Conservation (phyloP, 1,140 invertebrate genomes). For the Drosophila lacteicornis region DNA sequence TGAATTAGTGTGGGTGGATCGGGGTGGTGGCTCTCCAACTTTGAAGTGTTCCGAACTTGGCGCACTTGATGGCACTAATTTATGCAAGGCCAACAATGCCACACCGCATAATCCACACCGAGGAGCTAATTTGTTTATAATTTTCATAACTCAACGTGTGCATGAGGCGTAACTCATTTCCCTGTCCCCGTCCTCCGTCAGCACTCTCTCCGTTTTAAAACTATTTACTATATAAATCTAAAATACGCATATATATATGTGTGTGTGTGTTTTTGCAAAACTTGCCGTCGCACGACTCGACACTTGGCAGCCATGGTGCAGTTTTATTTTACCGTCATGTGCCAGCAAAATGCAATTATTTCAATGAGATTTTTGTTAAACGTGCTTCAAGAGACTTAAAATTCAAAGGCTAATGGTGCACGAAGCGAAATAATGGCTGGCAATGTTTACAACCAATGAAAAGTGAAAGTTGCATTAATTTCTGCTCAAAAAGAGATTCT, state of each 20-base stretch:
- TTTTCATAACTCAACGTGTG: slow-evolving; percentile 79
- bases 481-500: neutral
- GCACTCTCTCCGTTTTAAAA: slow-evolving; percentile 23
- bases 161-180: slow-evolving; percentile 65
- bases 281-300: slow-evolving; percentile 50
- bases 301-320: slow-evolving; percentile 43
- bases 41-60: slow-evolving; percentile 52
- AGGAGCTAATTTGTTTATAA: slow-evolving; percentile 80
- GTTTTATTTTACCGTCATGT: slow-evolving; percentile 51
- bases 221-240: slow-evolving; percentile 32
- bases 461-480: slow-evolving; percentile 37
- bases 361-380: slow-evolving; percentile 44
- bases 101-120: slow-evolving; percentile 68
- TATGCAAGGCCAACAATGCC: slow-evolving; percentile 72
- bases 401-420: slow-evolving; percentile 28
- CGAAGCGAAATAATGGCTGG: slow-evolving; percentile 6
- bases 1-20: slow-evolving; percentile 4
- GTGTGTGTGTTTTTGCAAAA: slow-evolving; percentile 36
- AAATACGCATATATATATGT: slow-evolving; percentile 17
- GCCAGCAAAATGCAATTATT: slow-evolving; percentile 60
- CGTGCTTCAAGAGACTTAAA: slow-evolving; percentile 34
- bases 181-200: slow-evolving; percentile 1
- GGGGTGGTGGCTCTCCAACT: slow-evolving; percentile 26
- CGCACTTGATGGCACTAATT: slow-evolving; percentile 70
- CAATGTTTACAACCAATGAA: slow-evolving; percentile 14